Base-by-base conservation (phyloP, 2,888 invertebrate species). In the Timema podura region DNA sequence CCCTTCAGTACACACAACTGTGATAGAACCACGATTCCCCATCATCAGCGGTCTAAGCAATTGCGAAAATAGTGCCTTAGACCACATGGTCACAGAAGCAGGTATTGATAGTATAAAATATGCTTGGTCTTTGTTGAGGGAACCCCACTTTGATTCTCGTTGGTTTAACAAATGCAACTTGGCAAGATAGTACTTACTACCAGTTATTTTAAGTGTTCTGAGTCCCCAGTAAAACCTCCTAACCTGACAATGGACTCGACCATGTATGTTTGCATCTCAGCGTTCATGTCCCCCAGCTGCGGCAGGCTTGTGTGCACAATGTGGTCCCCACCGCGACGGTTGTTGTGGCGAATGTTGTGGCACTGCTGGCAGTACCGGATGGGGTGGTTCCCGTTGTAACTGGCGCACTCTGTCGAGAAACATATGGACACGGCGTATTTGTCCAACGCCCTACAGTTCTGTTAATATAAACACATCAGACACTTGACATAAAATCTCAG, bases 331-430 rank as follows among this genome's bases (percentile, higher is more conserved):
- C 95, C 95, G 65, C 95, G 87, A 45, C 92, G 86, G 77, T 90
- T 91, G 81, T 95, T 95, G 81, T 96, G 96, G 0, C 95, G 86
- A 80, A 91, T 92, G 76, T 91, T 91, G 82, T 95, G 93, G 78
- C 96, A 96, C 78, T 95, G 93, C 75, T 89, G 86, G 80, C 96
- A 96, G 80, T 95, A 95, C 65, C 98, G 88, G 73, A 98, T 96
- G 2, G 99, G 99, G 79, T 95, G 93, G 80, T 96, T 96, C 48
- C 95, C 93, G 81, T 98, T 98, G 79, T 94, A 95, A 79, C 94
- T 94, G 57, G 96, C 96, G 80, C 99, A 99, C 81, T 98, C 98
- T 65, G 91, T 92, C 0, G 96, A 95, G 81, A 98, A 98, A 80
- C 99, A 99, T 66, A 98, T 96, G 10, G 95, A 94, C 73, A 95